These are phyloP conservation scores for Pristionchus exspectatus DNA, from an alignment of 2,888 invertebrate species.

Conservation along the genomic window DNA sequence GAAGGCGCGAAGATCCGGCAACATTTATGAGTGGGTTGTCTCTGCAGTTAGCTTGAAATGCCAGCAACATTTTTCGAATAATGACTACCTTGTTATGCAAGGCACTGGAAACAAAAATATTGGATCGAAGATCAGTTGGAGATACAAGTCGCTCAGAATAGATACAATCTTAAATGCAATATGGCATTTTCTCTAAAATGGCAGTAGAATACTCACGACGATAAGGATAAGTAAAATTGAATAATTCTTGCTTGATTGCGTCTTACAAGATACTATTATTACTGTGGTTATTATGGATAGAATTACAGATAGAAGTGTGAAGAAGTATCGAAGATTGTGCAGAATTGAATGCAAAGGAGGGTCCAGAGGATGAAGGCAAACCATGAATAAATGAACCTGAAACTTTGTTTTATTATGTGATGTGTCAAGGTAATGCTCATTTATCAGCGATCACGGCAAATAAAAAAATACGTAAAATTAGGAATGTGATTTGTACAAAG, in stretches of 20 bases:
- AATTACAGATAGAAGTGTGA: not conserved
- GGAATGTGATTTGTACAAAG: too few species aligned
- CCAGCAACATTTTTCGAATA: not conserved
- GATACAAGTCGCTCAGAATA: not conserved
- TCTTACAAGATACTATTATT: not conserved
- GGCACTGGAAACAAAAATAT: not conserved
- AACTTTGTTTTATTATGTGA: too few species aligned
- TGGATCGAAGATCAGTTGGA: not conserved
- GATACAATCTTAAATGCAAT: not conserved
- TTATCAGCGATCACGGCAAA: not conserved
- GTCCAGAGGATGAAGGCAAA: not conserved
- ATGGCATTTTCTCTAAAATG: not conserved
- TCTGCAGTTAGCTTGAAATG: not conserved
- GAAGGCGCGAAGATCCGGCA: not conserved
- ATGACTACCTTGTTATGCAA: not conserved
- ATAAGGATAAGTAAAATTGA: not conserved
- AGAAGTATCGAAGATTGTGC: not conserved
- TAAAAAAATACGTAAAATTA: too few species aligned
- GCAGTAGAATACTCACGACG: not conserved
- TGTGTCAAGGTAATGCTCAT: too few species aligned
- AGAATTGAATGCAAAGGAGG: not conserved
- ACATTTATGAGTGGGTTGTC: not conserved
- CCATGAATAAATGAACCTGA: not conserved
- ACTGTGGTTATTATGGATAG: not conserved
- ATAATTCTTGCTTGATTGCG: not conserved